phyloP scores from a whole-genome alignment of 2,113 vertebrate genomes.

The Serilophus lunatus region DNA sequence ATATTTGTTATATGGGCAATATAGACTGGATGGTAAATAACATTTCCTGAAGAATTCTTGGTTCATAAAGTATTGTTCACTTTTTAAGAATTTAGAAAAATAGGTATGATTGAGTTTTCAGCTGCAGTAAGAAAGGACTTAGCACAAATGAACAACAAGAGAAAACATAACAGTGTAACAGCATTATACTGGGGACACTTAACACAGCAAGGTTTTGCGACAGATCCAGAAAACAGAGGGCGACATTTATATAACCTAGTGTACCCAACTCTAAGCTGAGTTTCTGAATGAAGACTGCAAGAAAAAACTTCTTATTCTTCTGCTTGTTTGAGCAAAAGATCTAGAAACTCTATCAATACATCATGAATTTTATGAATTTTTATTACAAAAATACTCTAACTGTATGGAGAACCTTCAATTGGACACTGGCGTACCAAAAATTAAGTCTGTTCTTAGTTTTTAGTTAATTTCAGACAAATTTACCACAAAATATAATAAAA shows the following conservation, averaged over 20 bases:
- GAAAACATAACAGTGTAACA: neutral
- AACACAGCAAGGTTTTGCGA: neutral
- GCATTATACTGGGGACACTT: neutral
- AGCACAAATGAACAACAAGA: neutral
- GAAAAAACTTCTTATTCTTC: neutral
- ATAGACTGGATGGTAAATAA: neutral
- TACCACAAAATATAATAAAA: no score
- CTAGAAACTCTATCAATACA: neutral
- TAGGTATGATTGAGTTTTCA: neutral
- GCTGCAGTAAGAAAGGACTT: accelerated
- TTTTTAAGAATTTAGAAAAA: neutral
- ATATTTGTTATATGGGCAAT: neutral
- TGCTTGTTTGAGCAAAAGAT: neutral
- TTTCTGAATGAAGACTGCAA: neutral
- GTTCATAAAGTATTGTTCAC: neutral
- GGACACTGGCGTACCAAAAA: neutral
- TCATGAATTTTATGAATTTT: neutral
- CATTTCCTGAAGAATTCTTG: neutral
- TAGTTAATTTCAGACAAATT: no score
- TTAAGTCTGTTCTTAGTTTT: no score
- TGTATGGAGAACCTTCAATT: neutral
- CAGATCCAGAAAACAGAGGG: neutral
- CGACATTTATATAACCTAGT: neutral
- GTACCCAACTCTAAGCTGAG: neutral
- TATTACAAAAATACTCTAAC: neutral